Base-by-base conservation (phyloP, 2,113 vertebrate species). In the Tetrax tetrax region DNA sequence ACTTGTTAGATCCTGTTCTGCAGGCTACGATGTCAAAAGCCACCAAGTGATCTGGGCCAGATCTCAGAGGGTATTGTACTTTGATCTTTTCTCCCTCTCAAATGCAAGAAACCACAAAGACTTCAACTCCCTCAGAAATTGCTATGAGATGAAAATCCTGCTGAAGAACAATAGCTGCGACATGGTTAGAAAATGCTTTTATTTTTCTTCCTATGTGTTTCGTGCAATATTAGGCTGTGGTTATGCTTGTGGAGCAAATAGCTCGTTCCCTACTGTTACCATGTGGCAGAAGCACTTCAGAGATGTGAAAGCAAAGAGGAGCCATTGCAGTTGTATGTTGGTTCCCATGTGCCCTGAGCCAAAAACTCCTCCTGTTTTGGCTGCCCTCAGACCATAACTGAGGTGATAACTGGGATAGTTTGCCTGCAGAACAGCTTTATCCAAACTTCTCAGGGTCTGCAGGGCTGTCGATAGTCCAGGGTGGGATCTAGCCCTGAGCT, bases 21-120 rank as follows among this genome's bases (percentile, higher is more conserved):
- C 74, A 89, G 87, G 31, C 68, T 79, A 7, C 4, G 0, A 4
- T 83, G 79, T 90, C 95, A 90, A 74, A 90, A n/a, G 70, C 45
- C 66, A 66, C 70, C 7, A 0, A 90, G 90, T 74, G 70, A 90
- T 91, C 48, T 66, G 61, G 78, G 81, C 81, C 89, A 91, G 61
- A 93, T 90, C 66, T 88, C 78, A 74, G 63, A 94, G 87, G 51
- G 61, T 57, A 19, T 51, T 89, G 54, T 60, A 48, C 89, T 97
- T 94, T 91, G 80, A 85, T 89, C 69, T 94, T 84, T 66, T 76
- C 25, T 72, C 17, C 12, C 35, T 50, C 28, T 3, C 5, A 65
- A 94, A 91, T 93, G 50, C 68, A 95, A 93, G 59, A 96, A 96
- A 94, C 93, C 90, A 57, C 94, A 90, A 74, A 93, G 84, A 29